These are phyloP conservation scores for Myiopsitta monachus DNA, from an alignment of 2,113 vertebrate genomes.

Conservation along the genomic window DNA sequence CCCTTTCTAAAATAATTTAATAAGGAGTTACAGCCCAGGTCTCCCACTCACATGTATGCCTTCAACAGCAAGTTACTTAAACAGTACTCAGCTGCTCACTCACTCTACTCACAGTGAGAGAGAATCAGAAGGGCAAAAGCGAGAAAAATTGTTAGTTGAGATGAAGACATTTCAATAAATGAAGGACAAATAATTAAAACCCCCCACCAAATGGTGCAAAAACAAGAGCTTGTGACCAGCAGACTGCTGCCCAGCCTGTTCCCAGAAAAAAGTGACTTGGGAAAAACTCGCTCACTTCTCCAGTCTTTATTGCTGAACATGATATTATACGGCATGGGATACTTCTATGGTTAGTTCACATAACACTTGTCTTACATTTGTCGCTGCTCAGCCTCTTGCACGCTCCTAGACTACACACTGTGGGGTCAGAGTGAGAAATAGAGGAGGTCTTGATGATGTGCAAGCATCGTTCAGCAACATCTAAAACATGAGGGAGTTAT, in stretches of 20 bases:
- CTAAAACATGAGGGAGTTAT: not conserved
- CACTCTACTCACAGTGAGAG: not conserved
- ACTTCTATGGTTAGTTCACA: not conserved
- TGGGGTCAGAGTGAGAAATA: not conserved
- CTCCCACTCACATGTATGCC: not conserved
- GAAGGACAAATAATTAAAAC: not conserved
- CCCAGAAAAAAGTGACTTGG: not conserved
- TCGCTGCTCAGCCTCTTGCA: not conserved
- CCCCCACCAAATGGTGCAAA: not conserved
- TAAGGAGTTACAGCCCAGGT: not conserved
- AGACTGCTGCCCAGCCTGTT: not conserved
- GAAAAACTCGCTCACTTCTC: not conserved
- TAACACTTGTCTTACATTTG: not conserved
- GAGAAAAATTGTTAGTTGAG: not conserved
- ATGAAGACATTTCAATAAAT: not conserved
- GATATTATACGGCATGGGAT: not conserved
- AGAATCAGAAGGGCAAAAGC: not conserved
- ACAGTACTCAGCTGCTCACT: not conserved
- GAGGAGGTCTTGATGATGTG: not conserved
- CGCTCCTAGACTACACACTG: fast-evolving
- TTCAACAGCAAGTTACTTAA: not conserved
- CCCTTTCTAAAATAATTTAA: not conserved
- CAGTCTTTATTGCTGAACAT: not conserved
- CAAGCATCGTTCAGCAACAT: not conserved
- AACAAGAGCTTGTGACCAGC: fast-evolving